These are phyloP conservation scores for Columba livia DNA, from an alignment of 2,113 vertebrate species.

Conservation along the genomic window DNA sequence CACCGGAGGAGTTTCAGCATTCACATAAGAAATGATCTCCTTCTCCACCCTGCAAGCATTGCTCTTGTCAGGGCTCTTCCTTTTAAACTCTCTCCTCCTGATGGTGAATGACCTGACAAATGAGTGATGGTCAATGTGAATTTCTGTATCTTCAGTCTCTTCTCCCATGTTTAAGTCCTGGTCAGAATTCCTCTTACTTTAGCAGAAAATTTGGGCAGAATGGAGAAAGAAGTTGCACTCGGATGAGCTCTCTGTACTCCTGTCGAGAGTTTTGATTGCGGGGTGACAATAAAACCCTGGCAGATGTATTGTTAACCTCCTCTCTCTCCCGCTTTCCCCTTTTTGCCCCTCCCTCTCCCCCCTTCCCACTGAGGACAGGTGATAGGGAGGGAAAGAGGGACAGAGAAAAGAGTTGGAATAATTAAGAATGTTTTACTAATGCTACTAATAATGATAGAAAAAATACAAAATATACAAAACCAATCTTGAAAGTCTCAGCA, in stretches of 20 bases:
- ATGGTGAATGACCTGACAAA: background rate
- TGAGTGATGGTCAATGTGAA: background rate
- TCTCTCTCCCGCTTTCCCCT: too few relatives aligned
- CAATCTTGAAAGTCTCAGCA: too few relatives aligned
- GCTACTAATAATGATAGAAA: too few relatives aligned
- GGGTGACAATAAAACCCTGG: too few relatives aligned
- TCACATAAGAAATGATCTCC: background rate
- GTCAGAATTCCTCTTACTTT: background rate
- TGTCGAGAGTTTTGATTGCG: too few relatives aligned
- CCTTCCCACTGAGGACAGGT: too few relatives aligned
- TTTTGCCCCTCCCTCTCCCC: too few relatives aligned
- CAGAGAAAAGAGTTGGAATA: too few relatives aligned
- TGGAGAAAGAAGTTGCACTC: background rate
- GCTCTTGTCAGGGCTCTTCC: background rate
- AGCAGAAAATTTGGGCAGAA: background rate
- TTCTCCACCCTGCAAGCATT: background rate
- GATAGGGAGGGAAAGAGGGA: too few relatives aligned
- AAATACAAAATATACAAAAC: too few relatives aligned
- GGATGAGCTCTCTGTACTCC: background rate
- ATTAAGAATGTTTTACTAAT: too few relatives aligned
- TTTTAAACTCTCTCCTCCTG: background rate
- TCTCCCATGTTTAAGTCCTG: background rate
- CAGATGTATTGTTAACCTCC: too few relatives aligned
- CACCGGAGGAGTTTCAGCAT: background rate
- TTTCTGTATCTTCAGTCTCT: background rate